phyloP scores from a whole-genome alignment of 2,797 vertebrate genomes.

The Enteromius viviparus region DNA sequence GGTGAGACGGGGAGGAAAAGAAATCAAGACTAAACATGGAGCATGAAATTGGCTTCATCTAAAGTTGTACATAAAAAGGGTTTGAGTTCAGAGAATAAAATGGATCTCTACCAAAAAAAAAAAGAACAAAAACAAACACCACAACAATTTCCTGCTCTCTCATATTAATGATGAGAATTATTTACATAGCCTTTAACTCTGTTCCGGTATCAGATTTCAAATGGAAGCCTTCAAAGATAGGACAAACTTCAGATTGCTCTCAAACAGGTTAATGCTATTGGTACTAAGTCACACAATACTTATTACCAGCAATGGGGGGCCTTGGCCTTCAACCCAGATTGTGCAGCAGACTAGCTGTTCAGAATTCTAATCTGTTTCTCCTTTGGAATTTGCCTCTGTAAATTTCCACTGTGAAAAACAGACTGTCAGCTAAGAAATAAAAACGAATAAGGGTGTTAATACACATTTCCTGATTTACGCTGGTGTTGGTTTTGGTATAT shows the following conservation, averaged over 20 bases:
- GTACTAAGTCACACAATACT: conserved; percentile 22
- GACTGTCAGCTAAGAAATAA: conserved; percentile 32
- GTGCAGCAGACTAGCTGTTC: conserved; percentile 47
- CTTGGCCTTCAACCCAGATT: conserved; percentile 41
- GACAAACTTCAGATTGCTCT: conserved; percentile 5
- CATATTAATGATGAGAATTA: neutral
- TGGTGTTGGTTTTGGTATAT: neutral
- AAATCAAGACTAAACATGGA: neutral
- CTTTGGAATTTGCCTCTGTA: conserved; percentile 64
- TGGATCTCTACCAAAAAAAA: neutral
- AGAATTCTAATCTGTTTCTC: conserved; percentile 54
- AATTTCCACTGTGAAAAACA: conserved; percentile 68
- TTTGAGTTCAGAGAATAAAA: neutral
- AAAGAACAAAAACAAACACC: neutral
- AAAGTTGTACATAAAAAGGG: neutral
- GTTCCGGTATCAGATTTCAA: neutral
- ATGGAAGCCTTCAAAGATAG: neutral
- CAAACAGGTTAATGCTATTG: conserved; percentile 15
- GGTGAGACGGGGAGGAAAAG: conserved; percentile 6
- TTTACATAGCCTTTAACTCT: neutral
- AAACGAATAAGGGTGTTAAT: conserved; percentile 31
- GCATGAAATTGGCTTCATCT: neutral
- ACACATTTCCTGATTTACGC: conserved; percentile 7
- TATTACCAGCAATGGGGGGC: conserved; percentile 21
- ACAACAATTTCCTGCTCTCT: conserved; percentile 2